Evolutionary conservation across 2,113 vertebrate genomes (phyloP), one percentile per base, ranked within the genome.

Genomic region (Anseranas semipalmata): DNA sequence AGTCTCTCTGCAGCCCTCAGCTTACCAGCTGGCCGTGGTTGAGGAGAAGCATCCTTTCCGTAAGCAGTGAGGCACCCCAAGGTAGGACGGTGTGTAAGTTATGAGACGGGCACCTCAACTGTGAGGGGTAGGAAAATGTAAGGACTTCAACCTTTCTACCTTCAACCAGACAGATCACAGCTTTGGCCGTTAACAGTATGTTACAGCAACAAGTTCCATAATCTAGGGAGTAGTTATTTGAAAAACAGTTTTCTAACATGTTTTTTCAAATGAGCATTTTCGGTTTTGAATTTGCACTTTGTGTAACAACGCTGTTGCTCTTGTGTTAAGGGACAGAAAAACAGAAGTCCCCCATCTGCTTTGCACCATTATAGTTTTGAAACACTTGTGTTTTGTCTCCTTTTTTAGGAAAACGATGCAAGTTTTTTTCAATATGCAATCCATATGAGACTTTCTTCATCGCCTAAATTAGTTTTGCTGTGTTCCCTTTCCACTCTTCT

Each of bases 401-500:
- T 46, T 79, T 92, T 79, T 80, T 58, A 53, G 37, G n/a, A 30
- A 59, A 55, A 59, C 20, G 37, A 15, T 24, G 21, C 30, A 7
- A 19, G 18, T 72, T 52, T 72, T 62, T 71, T 28, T 32, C 11
- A 8, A 58, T 74, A 2, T 79, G 14, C 22, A 56, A 35, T 50
- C 62, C 20, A 27, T 50, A 12, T 0, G 2, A 92, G 39, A 53
- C 35, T 52, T 89, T 50, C 25, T 86, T 58, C 15, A 60, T 55
- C n/a, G 56, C 15, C 33, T 52, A 1, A 39, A 48, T 70, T n/a
- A 56, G 50, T 92, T 87, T 63, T 35, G 30, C 3, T 11, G 9
- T 62, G 21, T 80, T 56, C 28, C 14, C 0, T 7, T 41, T 7
- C 1, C 0, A 6, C 7, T 25, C 3, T 8, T 76, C 18, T 27